Conservation (phyloP, 2,113 vertebrate species). For the Malurus melanocephalus region DNA sequence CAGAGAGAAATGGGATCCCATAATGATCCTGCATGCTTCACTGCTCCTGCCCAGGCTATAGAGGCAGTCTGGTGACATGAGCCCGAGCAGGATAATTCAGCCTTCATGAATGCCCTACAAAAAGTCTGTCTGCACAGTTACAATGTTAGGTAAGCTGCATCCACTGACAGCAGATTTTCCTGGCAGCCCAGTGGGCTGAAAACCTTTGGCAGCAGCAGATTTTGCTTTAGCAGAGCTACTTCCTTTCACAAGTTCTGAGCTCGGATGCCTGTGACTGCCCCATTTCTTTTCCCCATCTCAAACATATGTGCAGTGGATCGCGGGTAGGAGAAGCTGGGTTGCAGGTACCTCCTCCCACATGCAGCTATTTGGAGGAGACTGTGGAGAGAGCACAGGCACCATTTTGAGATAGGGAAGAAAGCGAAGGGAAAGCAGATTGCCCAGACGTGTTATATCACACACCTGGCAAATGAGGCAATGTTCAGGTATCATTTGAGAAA, state of each 20-base stretch:
- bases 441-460: neutral
- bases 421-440: neutral
- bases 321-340: neutral
- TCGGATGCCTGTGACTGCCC: neutral
- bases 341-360: constrained; percentile 23
- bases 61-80: neutral
- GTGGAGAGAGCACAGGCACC: neutral
- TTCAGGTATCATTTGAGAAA: neutral
- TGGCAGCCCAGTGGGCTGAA: constrained; percentile 9
- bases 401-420: neutral
- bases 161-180: neutral
- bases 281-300: neutral
- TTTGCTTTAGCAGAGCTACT: neutral
- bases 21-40: neutral
- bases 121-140: neutral
- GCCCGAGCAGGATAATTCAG: neutral
- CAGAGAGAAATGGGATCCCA: neutral
- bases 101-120: neutral
- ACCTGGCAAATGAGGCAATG: neutral
- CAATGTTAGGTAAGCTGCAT: neutral
- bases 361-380: neutral
- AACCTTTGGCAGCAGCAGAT: neutral
- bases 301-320: neutral
- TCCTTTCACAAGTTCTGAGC: neutral
- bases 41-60: neutral